Base-by-base conservation (phyloP, 2,797 vertebrate genomes). In the Sus cebifrons region DNA sequence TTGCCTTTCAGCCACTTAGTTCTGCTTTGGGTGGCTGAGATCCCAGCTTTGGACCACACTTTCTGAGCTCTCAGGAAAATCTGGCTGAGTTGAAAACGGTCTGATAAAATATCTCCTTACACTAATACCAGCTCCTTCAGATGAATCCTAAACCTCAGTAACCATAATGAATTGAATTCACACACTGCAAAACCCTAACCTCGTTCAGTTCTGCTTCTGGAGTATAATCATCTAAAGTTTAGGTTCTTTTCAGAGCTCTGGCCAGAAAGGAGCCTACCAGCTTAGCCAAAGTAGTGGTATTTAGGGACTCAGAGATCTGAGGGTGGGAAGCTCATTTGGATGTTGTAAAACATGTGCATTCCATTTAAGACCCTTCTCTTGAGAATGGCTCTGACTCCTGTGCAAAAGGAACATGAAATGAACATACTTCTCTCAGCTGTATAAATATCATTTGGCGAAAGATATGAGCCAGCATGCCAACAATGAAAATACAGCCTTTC, bases 141-240 rank as follows among this genome's bases (percentile, higher is more conserved):
- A 49, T 86, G 91, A 96, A 89, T 96, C n/a, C 10, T 32, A 85
- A 98, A 97, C 95, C 95, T 96, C 96, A 97, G 54, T 52, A 91
- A 98, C 97, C 86, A 87, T 97, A 98, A 97, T 95, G 70, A 97
- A 96, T 92, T 86, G 58, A 84, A 95, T 94, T 94, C 91, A 95
- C 92, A 94, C n/a, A 2, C 93, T 98, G 81, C 62, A 96, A 95
- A 98, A 98, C 93, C 83, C 73, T 44, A 91, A 25, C 92, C 49
- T 58, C 94, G 70, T 86, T 94, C 62, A 92, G 89, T 87, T 89
- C 74, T 91, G 74, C 68, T 68, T 91, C 83, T 93, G 74, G 93
- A 97, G 27, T 64, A 21, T 58, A 88, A 86, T 49, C 89, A 60
- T 65, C 7, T 86, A 88, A 91, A 60, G 27, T 93, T 73, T 82